These are phyloP conservation scores for Drosophila kepulauana DNA, from an alignment of 1,140 invertebrate species.

Conservation along the genomic window DNA sequence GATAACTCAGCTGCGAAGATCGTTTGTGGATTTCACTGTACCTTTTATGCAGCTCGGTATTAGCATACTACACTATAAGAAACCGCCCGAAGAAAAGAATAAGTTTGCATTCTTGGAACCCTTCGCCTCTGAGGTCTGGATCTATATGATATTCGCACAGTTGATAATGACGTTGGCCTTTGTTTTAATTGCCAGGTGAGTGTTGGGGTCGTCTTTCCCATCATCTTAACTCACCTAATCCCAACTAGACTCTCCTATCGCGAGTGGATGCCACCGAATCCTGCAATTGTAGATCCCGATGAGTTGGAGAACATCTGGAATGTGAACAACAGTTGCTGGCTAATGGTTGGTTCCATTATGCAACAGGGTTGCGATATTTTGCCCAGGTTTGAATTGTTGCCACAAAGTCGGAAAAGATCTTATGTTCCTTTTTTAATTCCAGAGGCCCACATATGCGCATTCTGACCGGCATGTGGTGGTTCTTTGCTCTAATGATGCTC, in stretches of 20 bases:
- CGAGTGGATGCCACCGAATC: slow-evolving; percentile 94
- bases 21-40: slow-evolving; percentile 94
- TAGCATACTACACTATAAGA: slow-evolving; percentile 94
- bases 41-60: slow-evolving; percentile 96
- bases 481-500: slow-evolving; percentile 97
- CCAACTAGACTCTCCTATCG: slow-evolving; percentile 90
- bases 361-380: slow-evolving; percentile 92
- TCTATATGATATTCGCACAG: slow-evolving; percentile 97
- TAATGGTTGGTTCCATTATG: slow-evolving; percentile 93
- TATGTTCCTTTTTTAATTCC: neutral
- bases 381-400: slow-evolving; percentile 88
- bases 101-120: slow-evolving; percentile 96
- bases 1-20: slow-evolving; percentile 93
- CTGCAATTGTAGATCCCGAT: slow-evolving; percentile 89
- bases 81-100: slow-evolving; percentile 94
- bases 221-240: neutral
- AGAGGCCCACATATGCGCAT: slow-evolving; percentile 94
- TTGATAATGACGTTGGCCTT: slow-evolving; percentile 95
- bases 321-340: slow-evolving; percentile 91
- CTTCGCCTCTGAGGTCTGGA: slow-evolving; percentile 96
- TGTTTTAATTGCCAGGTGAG: slow-evolving; percentile 95
- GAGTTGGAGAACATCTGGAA: slow-evolving; percentile 93
- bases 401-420: neutral
- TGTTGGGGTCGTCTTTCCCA: neutral
- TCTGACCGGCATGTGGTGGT: slow-evolving; percentile 96